These are phyloP conservation scores for Cheilosia urbana DNA, from an alignment of 2,888 invertebrate species.

Conservation along the genomic window DNA sequence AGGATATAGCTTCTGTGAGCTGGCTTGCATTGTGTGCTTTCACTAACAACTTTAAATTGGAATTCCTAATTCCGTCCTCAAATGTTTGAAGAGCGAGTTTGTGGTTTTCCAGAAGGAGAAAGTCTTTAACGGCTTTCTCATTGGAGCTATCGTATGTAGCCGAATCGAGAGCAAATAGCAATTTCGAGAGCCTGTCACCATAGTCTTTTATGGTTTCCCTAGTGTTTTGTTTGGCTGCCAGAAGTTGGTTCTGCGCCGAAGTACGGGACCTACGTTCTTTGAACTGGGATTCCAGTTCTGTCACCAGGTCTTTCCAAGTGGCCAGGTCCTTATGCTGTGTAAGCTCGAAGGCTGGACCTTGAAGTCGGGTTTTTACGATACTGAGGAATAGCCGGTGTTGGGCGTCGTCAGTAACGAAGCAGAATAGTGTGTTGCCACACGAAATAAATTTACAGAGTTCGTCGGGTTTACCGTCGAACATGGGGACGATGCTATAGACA, in stretches of 20 bases:
- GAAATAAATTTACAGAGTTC: too few species aligned
- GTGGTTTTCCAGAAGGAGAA: neutral
- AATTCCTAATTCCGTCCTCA: constrained; percentile 5
- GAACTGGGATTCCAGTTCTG: neutral
- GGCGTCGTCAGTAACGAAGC: neutral
- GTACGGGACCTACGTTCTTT: too few species aligned
- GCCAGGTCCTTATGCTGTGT: too few species aligned
- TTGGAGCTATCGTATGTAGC: neutral
- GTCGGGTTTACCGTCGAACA: constrained; percentile 13
- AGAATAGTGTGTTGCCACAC: constrained; percentile 16
- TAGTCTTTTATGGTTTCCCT: too few species aligned
- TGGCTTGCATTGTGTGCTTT: neutral
- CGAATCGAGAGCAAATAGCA: too few species aligned
- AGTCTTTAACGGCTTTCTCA: neutral
- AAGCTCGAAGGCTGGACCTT: too few species aligned
- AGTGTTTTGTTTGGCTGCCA: too few species aligned
- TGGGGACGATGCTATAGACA: neutral
- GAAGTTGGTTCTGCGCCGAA: too few species aligned
- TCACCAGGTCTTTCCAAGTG: neutral
- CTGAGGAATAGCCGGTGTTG: too few species aligned
- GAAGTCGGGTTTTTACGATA: too few species aligned
- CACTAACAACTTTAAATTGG: constrained; percentile 1
- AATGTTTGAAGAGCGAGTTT: too few species aligned
- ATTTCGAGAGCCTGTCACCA: too few species aligned
- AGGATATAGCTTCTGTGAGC: neutral